Conservation (phyloP, 2,888 invertebrate genomes). For the Osmoderma eremita region DNA sequence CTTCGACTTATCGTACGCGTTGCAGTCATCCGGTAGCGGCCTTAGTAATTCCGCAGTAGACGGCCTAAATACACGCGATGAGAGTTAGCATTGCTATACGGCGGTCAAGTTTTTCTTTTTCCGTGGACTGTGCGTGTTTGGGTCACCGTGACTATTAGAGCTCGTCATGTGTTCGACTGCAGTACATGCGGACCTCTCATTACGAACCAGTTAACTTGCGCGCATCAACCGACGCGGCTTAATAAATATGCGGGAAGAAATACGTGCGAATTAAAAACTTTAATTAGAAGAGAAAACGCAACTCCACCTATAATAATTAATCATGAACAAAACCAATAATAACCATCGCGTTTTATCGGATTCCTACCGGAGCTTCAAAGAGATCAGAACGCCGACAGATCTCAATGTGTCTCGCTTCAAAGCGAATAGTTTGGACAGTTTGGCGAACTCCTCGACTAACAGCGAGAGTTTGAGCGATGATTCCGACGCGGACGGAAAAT, state of each 20-base stretch:
- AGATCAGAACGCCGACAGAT: slow-evolving; percentile 37
- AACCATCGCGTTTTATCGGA: slow-evolving; percentile 32
- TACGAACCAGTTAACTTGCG: not conserved
- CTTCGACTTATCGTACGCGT: not conserved
- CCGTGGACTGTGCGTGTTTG: slow-evolving; percentile 50
- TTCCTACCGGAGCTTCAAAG: slow-evolving; percentile 40
- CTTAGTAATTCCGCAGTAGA: not conserved
- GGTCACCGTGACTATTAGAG: slow-evolving; percentile 62
- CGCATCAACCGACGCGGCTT: not conserved
- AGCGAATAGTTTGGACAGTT: slow-evolving; percentile 73
- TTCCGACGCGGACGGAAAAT: slow-evolving; percentile 63
- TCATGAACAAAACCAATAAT: slow-evolving; percentile 16
- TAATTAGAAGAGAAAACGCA: not conserved
- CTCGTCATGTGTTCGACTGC: slow-evolving; percentile 51
- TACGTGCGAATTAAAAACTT: not conserved
- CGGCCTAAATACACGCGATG: slow-evolving; percentile 9
- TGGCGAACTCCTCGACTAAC: slow-evolving; percentile 75
- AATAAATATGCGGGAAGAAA: no score
- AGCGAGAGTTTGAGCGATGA: slow-evolving; percentile 72
- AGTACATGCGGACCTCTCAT: not conserved
- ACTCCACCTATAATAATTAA: no score
- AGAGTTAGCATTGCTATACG: not conserved
- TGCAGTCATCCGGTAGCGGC: not conserved
- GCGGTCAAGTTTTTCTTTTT: slow-evolving; percentile 54
- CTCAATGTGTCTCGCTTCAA: slow-evolving; percentile 48